Conservation (phyloP, 2,797 vertebrate genomes). For the Nyctalus aviator region DNA sequence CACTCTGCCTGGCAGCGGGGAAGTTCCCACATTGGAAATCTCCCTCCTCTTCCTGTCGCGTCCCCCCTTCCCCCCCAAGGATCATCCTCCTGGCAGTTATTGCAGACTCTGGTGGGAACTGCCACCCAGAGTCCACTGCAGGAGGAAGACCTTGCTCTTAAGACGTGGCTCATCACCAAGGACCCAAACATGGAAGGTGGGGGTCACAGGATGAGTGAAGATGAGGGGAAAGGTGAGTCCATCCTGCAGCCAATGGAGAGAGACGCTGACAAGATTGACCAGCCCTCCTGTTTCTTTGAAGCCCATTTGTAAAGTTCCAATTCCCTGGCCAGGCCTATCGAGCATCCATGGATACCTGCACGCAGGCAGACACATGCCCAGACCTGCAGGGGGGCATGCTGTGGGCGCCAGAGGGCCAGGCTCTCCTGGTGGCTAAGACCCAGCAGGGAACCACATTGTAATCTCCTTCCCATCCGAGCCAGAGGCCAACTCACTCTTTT, state of each 20-base stretch:
- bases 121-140: neutral
- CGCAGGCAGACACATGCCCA: accelerated
- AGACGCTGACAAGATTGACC: neutral
- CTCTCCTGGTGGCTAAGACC: neutral
- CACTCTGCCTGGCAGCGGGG: neutral
- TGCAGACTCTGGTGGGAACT: neutral
- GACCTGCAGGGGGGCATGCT: neutral
- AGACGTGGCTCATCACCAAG: accelerated
- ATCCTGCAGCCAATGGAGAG: neutral
- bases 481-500: neutral
- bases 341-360: neutral
- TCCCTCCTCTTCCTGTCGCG: neutral
- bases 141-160: neutral
- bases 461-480: accelerated
- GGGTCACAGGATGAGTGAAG: no score
- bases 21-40: neutral
- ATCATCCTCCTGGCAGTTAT: neutral
- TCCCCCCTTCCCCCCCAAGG: neutral
- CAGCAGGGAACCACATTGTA: neutral
- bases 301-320: neutral
- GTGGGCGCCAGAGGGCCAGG: neutral
- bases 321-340: neutral
- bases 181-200: neutral
- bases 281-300: neutral
- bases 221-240: neutral